Evolutionary conservation across 2,888 invertebrate species (phyloP).

Genomic region (Drosophila putrida): DNA sequence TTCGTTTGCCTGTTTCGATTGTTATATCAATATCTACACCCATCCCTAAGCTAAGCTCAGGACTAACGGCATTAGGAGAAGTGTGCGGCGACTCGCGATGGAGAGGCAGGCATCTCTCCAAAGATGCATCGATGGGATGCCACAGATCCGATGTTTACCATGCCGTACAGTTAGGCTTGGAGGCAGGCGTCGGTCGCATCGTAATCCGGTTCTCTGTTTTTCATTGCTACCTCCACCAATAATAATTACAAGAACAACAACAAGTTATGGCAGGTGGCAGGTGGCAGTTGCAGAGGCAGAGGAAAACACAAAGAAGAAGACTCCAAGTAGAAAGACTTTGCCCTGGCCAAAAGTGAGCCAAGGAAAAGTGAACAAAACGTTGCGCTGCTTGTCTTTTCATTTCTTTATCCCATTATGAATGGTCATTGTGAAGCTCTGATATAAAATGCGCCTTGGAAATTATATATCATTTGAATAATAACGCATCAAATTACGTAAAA

Average conservation of each 20-base stretch:
- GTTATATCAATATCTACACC: no score
- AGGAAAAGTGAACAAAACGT: slow-evolving; percentile 43
- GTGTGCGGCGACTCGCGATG: slow-evolving; percentile 58
- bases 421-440: slow-evolving; percentile 10
- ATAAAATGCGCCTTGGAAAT: slow-evolving; percentile 59
- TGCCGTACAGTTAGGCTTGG: slow-evolving; percentile 61
- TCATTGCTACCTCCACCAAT: slow-evolving; percentile 34
- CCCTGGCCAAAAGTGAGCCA: slow-evolving; percentile 32
- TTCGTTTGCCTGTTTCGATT: no score
- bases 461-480: slow-evolving; percentile 78
- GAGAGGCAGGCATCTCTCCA: background rate
- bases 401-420: slow-evolving; percentile 17
- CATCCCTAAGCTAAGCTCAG: slow-evolving; percentile 21
- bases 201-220: slow-evolving; percentile 35
- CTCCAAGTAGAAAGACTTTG: slow-evolving; percentile 3
- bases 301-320: background rate
- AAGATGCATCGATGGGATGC: slow-evolving; percentile 21
- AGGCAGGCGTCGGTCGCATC: slow-evolving; percentile 41
- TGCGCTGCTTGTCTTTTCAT: slow-evolving; percentile 23
- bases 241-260: slow-evolving; percentile 68
- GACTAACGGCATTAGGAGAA: slow-evolving; percentile 67
- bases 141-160: slow-evolving; percentile 43
- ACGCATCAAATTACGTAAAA: slow-evolving; percentile 65
- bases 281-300: slow-evolving; percentile 26
- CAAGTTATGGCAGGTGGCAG: slow-evolving; percentile 70